Evolutionary conservation across 2,797 vertebrate genomes (phyloP).

Genomic region (Takifugu ocellatus): DNA sequence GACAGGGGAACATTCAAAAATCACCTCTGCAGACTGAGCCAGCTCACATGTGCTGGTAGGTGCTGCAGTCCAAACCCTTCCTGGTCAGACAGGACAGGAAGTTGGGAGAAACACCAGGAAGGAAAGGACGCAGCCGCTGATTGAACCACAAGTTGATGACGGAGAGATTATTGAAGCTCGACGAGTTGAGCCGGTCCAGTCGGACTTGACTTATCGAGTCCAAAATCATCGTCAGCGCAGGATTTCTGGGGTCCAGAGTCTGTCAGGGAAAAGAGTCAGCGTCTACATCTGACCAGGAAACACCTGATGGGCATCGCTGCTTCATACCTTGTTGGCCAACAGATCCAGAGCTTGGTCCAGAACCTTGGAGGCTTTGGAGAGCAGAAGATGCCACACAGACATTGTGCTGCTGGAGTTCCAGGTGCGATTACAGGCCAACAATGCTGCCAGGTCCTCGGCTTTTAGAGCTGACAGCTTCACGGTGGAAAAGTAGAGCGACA

Average conservation of each 20-base stretch:
- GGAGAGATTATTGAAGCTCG: conserved; percentile 21
- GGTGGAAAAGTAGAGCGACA: not conserved
- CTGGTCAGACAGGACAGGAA: conserved; percentile 69
- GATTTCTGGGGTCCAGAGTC: conserved; percentile 42
- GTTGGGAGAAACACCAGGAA: conserved; percentile 44
- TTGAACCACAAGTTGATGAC: conserved; percentile 66
- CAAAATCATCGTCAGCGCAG: conserved; percentile 44
- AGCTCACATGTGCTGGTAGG: conserved; percentile 67
- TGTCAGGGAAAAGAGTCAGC: conserved; percentile 21
- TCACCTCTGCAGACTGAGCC: not conserved
- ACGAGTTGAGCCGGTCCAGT: conserved; percentile 40
- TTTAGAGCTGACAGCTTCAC: conserved; percentile 49
- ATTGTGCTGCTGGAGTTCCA: conserved; percentile 30
- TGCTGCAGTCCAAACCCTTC: conserved; percentile 53
- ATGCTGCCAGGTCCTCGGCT: conserved; percentile 34
- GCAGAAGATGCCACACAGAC: conserved; percentile 63
- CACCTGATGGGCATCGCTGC: not conserved
- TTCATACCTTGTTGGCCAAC: conserved; percentile 51
- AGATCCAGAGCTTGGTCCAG: conserved; percentile 66
- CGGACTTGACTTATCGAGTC: conserved; percentile 63
- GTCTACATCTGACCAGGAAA: not conserved
- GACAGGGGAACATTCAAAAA: not conserved
- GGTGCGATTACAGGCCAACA: conserved; percentile 51
- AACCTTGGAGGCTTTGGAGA: conserved; percentile 47
- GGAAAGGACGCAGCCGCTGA: conserved; percentile 58